phyloP scores from a whole-genome alignment of 2,888 invertebrate species.

The Idaea aversata region DNA sequence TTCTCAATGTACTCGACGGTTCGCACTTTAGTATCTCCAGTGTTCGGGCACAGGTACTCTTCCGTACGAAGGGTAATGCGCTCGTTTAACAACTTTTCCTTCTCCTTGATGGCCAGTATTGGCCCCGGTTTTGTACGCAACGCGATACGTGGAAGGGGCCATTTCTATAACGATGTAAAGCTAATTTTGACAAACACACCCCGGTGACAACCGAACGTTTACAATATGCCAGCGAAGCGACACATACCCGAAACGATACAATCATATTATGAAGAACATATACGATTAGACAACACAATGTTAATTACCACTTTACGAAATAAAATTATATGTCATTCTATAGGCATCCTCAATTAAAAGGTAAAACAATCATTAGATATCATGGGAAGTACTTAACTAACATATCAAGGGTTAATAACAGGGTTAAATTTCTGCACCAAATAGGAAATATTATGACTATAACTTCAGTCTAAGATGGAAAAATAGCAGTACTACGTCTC shows the following conservation, averaged over 20 bases:
- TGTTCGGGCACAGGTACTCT: constrained; percentile 92
- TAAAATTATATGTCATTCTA: constrained; percentile 26
- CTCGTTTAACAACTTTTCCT: constrained; percentile 93
- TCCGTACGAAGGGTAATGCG: constrained; percentile 93
- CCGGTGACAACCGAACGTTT: constrained; percentile 45
- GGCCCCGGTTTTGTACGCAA: constrained; percentile 92
- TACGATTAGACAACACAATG: constrained; percentile 36
- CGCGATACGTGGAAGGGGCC: constrained; percentile 90
- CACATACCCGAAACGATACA: constrained; percentile 40
- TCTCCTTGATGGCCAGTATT: constrained; percentile 91
- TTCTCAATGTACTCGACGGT: constrained; percentile 97
- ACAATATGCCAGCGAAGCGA: constrained; percentile 58
- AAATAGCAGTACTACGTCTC: not conserved
- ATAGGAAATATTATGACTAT: constrained; percentile 5
- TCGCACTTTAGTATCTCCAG: constrained; percentile 92
- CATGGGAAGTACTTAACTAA: not conserved
- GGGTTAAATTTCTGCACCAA: constrained; percentile 11
- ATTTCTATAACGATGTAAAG: constrained; percentile 79
- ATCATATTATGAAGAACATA: constrained; percentile 17
- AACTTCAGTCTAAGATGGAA: not conserved
- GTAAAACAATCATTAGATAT: constrained; percentile 39
- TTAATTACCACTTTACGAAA: constrained; percentile 38
- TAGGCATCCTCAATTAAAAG: constrained; percentile 20
- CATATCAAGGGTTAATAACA: constrained; percentile 17
- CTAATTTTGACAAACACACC: constrained; percentile 74